Conservation (phyloP, 2,888 invertebrate species). For the Tenthredo notha region DNA sequence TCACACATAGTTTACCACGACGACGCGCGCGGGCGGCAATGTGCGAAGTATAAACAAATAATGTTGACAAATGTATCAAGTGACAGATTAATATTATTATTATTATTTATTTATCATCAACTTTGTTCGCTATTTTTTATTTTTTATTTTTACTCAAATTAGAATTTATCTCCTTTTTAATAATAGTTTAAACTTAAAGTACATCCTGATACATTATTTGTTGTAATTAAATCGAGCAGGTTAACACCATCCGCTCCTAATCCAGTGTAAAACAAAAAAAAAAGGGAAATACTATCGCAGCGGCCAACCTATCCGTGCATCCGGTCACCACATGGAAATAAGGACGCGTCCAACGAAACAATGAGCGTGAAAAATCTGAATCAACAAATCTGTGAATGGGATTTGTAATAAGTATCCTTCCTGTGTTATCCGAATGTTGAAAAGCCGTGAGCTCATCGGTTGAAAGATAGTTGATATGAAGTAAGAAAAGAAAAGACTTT, state of each 20-base stretch:
- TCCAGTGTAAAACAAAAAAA: not conserved
- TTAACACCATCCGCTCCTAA: not conserved
- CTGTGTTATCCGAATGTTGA: not conserved
- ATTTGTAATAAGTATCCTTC: not conserved
- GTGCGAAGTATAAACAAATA: slow-evolving; percentile 43
- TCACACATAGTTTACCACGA: not conserved
- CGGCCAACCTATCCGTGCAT: not conserved
- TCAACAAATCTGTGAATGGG: not conserved
- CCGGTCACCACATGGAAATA: not conserved
- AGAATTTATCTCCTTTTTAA: not conserved
- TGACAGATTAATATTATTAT: not conserved
- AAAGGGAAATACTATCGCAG: not conserved
- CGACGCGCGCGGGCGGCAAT: slow-evolving; percentile 9
- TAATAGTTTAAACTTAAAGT: not conserved
- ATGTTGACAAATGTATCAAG: slow-evolving; percentile 23
- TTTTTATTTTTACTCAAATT: not conserved
- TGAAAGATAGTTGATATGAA: not conserved
- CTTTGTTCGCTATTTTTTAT: not conserved
- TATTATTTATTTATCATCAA: not conserved
- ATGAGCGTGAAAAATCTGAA: not conserved
- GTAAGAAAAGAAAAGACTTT: not conserved
- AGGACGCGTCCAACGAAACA: not conserved
- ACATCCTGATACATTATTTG: not conserved
- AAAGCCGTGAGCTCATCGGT: not conserved
- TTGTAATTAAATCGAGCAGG: not conserved